Evolutionary conservation across 2,797 vertebrate genomes (phyloP).

Genomic region (Girardinus metallicus): DNA sequence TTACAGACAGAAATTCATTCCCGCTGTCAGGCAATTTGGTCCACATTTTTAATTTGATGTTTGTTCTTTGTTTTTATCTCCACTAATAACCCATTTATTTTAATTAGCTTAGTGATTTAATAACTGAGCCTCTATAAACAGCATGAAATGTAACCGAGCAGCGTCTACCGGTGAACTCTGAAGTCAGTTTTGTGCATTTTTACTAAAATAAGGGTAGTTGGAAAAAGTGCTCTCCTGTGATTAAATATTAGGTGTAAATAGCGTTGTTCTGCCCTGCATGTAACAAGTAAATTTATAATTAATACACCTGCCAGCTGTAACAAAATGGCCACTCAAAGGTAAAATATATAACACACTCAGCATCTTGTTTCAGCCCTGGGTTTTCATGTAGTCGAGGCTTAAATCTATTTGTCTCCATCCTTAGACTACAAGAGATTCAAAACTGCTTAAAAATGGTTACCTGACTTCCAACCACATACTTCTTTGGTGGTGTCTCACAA

Average conservation of each 20-base stretch:
- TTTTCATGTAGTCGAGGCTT: neutral
- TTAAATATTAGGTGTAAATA: neutral
- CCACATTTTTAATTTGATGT: neutral
- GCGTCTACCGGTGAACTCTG: neutral
- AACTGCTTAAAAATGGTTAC: neutral
- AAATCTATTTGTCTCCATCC: neutral
- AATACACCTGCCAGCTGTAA: neutral
- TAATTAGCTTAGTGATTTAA: neutral
- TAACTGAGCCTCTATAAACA: neutral
- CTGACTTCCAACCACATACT: neutral
- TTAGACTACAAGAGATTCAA: neutral
- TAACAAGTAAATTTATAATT: neutral
- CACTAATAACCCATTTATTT: neutral
- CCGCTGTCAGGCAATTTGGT: neutral
- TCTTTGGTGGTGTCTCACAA: neutral
- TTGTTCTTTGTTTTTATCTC: neutral
- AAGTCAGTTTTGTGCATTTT: neutral
- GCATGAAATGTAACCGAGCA: neutral
- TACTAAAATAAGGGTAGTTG: neutral
- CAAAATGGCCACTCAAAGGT: neutral
- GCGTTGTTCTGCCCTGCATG: neutral
- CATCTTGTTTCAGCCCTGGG: neutral
- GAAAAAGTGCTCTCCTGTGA: neutral
- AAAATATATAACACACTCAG: neutral
- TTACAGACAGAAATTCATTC: neutral